Evolutionary conservation across 2,888 invertebrate species (phyloP).

Genomic region (Lepetodrilus schrolli): DNA sequence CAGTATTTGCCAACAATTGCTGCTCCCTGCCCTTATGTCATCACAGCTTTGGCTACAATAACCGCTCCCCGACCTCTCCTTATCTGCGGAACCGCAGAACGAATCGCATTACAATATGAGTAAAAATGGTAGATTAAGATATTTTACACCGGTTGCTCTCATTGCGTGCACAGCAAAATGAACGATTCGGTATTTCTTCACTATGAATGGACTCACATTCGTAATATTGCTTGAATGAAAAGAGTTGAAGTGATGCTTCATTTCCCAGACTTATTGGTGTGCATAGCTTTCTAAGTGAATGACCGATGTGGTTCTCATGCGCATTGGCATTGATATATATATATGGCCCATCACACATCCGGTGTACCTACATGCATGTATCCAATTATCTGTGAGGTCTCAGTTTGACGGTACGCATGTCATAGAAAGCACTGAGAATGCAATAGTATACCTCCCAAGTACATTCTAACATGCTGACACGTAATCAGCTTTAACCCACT

Average conservation of each 20-base stretch:
- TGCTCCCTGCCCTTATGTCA: conserved; percentile 27
- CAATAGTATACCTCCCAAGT: no score
- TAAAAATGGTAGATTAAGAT: conserved; percentile 19
- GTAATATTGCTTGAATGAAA: background rate
- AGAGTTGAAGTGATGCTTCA: background rate
- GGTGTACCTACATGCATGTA: no score
- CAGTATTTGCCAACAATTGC: conserved; percentile 22
- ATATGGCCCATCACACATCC: no score
- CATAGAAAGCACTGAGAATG: no score
- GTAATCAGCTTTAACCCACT: no score
- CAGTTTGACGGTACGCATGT: no score
- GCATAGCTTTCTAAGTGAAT: no score
- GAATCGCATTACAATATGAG: conserved; percentile 9
- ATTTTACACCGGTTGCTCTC: background rate
- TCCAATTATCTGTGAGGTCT: no score
- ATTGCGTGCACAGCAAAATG: background rate
- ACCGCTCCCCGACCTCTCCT: conserved; percentile 16
- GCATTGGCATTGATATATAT: background rate
- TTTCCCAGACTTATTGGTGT: no score
- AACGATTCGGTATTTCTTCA: background rate
- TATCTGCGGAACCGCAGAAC: background rate
- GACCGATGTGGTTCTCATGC: no score
- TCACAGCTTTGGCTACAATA: conserved; percentile 23
- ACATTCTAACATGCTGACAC: no score
- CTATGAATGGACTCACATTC: background rate